Evolutionary conservation across 2,113 vertebrate genomes (phyloP).

Genomic region (Daubentonia madagascariensis): DNA sequence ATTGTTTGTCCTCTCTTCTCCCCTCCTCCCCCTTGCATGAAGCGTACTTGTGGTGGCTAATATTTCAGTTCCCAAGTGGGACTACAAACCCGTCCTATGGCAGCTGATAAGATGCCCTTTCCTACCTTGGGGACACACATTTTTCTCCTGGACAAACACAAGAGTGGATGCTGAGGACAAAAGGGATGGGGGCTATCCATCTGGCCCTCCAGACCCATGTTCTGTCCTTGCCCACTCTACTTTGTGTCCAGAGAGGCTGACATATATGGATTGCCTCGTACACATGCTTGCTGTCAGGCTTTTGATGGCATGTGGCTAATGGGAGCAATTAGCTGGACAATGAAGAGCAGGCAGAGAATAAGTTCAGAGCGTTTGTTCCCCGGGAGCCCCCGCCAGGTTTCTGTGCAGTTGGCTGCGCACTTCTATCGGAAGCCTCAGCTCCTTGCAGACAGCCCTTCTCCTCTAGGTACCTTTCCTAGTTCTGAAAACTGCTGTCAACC

Average conservation of each 20-base stretch:
- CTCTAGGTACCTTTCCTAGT: background rate
- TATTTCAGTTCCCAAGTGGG: background rate
- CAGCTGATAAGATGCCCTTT: background rate
- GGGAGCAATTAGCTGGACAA: background rate
- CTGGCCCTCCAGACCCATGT: background rate
- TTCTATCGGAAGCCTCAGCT: background rate
- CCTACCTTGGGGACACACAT: background rate
- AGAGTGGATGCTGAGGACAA: background rate
- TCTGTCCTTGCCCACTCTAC: background rate
- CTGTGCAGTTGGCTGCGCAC: background rate
- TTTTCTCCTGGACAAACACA: background rate
- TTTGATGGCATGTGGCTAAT: background rate
- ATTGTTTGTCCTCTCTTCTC: background rate
- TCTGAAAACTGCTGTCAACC: background rate
- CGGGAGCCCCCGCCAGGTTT: background rate
- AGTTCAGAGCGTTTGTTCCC: background rate
- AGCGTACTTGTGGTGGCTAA: background rate
- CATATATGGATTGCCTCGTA: background rate
- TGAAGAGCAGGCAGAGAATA: background rate
- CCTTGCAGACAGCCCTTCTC: background rate
- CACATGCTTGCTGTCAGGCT: no score
- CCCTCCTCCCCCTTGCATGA: background rate
- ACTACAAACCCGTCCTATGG: background rate
- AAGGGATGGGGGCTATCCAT: background rate
- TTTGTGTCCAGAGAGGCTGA: background rate